Evolutionary conservation across 2,888 invertebrate genomes (phyloP).

Genomic region (Lordiphosa fenestrarum): DNA sequence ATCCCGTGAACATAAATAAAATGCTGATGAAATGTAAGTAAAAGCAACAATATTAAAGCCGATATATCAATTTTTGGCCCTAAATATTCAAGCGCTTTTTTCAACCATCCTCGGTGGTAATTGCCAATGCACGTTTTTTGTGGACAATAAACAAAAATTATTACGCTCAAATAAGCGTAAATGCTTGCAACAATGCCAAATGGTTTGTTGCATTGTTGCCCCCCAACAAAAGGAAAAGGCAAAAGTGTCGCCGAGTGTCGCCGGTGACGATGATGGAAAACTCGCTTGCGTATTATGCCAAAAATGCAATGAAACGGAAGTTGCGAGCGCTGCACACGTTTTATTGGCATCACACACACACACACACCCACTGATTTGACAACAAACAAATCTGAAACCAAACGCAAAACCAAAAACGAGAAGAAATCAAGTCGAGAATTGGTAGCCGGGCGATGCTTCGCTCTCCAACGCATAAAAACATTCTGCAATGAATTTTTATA

Average conservation of each 20-base stretch:
- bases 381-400: conserved; percentile 47
- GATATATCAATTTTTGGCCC: too few species aligned
- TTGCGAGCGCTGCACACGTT: conserved; percentile 63
- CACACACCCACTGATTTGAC: conserved; percentile 61
- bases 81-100: too few species aligned
- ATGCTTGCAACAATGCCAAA: conserved; percentile 54
- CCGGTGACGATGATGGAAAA: conserved; percentile 45
- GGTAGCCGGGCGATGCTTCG: background rate
- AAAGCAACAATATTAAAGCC: too few species aligned
- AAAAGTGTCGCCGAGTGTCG: conserved; percentile 49
- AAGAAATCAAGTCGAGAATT: background rate
- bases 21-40: too few species aligned
- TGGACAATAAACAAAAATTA: conserved; percentile 71
- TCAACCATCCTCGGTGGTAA: too few species aligned
- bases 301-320: conserved; percentile 67
- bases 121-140: conserved; percentile 38
- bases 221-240: conserved; percentile 37
- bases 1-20: too few species aligned
- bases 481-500: conserved; percentile 68
- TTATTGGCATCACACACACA: conserved; percentile 33
- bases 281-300: conserved; percentile 51
- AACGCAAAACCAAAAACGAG: conserved; percentile 13
- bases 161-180: conserved; percentile 74
- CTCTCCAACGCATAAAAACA: conserved; percentile 38
- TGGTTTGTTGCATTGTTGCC: conserved; percentile 56